phyloP scores from a whole-genome alignment of 2,797 vertebrate genomes.

The Acropternis orthonyx region DNA sequence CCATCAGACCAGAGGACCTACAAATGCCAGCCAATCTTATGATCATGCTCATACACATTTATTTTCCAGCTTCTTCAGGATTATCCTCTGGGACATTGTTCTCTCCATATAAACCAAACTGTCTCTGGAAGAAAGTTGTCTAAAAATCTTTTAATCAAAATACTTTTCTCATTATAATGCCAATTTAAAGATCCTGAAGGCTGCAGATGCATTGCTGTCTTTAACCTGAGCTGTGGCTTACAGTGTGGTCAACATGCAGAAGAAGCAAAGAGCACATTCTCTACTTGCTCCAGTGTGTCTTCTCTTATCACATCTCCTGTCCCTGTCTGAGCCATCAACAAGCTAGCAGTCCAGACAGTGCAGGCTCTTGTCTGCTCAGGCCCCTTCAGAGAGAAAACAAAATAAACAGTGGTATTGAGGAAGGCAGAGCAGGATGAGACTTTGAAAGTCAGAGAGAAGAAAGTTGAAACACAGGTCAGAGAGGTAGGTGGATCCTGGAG shows the following conservation, averaged over 20 bases:
- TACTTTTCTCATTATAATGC: not conserved
- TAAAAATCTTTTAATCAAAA: not conserved
- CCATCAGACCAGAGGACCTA: not conserved
- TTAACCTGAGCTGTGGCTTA: not conserved
- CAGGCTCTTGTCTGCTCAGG: not conserved
- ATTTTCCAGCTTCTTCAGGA: not conserved
- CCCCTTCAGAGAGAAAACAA: not conserved
- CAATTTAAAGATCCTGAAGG: not conserved
- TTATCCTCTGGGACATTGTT: not conserved
- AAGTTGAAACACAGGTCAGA: not conserved
- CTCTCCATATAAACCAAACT: not conserved
- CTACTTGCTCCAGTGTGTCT: not conserved
- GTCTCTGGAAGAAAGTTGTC: not conserved
- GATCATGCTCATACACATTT: not conserved
- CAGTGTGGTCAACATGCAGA: not conserved
- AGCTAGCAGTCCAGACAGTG: not conserved
- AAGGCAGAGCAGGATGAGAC: not conserved
- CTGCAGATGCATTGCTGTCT: not conserved
- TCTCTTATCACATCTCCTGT: not conserved
- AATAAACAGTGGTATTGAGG: not conserved
- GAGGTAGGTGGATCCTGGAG: not conserved
- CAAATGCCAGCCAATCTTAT: not conserved
- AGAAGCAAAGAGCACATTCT: not conserved
- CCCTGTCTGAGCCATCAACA: not conserved
- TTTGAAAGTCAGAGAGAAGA: not conserved